Conservation (phyloP, 2,888 invertebrate species). For the Brachylomia viminalis region DNA sequence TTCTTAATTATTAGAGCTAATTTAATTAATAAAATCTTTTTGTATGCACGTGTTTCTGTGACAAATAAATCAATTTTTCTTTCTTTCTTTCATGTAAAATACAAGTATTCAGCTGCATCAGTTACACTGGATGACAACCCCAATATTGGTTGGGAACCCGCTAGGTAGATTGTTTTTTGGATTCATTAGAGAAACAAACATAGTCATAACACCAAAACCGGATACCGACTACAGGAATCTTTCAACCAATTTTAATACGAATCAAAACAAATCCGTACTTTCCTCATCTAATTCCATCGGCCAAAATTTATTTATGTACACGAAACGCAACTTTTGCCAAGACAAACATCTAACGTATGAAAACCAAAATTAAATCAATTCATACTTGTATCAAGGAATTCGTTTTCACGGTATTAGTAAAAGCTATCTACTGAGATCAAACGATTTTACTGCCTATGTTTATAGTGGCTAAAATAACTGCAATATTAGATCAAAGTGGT, state of each 20-base stretch:
- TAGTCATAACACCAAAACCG: not conserved
- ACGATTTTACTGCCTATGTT: constrained; percentile 18
- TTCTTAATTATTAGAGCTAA: too few relatives aligned
- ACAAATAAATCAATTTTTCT: too few relatives aligned
- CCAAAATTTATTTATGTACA: constrained; percentile 53
- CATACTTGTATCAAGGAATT: constrained; percentile 29
- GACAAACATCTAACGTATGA: constrained; percentile 28
- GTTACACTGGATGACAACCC: too few relatives aligned
- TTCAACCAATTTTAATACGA: constrained; percentile 10
- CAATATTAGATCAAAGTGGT: constrained; percentile 44
- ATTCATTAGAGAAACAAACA: not conserved
- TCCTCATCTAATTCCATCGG: not conserved
- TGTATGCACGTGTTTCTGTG: too few relatives aligned
- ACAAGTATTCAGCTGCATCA: too few relatives aligned
- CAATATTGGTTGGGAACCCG: too few relatives aligned
- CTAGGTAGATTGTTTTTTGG: too few relatives aligned
- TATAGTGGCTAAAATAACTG: constrained; percentile 37
- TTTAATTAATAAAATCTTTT: too few relatives aligned
- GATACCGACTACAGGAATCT: constrained; percentile 1
- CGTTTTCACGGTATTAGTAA: constrained; percentile 38
- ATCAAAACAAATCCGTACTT: constrained; percentile 2
- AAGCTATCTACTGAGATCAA: constrained; percentile 57
- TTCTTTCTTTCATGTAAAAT: too few relatives aligned
- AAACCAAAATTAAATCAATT: constrained; percentile 29
- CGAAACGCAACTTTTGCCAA: constrained; percentile 47